Evolutionary conservation across 2,888 invertebrate species (phyloP).

Genomic region (Heteromyza rotundicornis): DNA sequence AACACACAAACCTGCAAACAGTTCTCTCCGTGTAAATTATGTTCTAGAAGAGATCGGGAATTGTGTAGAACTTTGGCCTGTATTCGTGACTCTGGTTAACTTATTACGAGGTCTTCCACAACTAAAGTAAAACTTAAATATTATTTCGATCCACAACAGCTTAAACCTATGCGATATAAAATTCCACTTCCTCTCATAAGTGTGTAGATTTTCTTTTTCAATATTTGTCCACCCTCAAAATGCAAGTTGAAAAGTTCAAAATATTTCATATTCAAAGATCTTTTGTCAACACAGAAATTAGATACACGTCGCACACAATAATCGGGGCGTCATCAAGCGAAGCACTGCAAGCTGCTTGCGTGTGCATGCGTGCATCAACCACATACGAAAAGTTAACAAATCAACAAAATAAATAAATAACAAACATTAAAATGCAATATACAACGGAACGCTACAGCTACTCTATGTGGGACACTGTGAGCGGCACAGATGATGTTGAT

Average conservation of each 20-base stretch:
- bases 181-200: too few relatives aligned
- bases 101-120: too few relatives aligned
- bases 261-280: background rate
- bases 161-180: too few relatives aligned
- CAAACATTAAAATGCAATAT: background rate
- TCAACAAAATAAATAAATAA: background rate
- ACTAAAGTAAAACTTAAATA: too few relatives aligned
- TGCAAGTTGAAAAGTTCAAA: background rate
- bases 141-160: too few relatives aligned
- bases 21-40: too few relatives aligned
- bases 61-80: too few relatives aligned
- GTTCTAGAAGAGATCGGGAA: too few relatives aligned
- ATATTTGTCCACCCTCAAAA: too few relatives aligned
- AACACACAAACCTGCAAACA: too few relatives aligned
- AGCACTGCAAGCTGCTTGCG: background rate
- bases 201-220: too few relatives aligned
- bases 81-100: too few relatives aligned
- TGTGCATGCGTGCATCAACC: background rate
- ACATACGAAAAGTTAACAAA: background rate
- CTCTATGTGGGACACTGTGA: background rate
- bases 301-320: background rate
- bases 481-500: background rate
- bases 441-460: background rate
- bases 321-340: background rate
- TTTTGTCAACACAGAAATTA: constrained; percentile 4